These are phyloP conservation scores for Pyrocephalus nanus DNA, from an alignment of 2,797 vertebrate genomes.

Conservation along the genomic window DNA sequence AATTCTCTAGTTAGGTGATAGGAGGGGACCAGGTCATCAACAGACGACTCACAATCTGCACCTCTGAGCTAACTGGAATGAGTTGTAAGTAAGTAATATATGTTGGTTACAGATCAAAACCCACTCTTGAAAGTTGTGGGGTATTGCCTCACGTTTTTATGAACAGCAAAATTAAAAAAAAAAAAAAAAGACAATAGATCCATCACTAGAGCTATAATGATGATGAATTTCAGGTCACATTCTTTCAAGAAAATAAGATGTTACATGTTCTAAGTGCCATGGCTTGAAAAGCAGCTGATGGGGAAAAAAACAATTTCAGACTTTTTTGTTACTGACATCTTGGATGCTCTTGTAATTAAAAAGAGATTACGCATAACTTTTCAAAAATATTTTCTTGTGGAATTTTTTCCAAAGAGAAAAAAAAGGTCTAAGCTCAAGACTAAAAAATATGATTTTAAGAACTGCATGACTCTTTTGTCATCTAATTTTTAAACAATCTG, in stretches of 20 bases:
- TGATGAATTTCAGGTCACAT: background rate
- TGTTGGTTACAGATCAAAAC: background rate
- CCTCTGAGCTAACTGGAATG: background rate
- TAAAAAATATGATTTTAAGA: background rate
- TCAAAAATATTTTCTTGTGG: background rate
- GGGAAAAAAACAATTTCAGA: background rate
- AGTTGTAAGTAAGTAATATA: background rate
- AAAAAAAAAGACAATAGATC: accelerated
- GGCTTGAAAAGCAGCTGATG: background rate
- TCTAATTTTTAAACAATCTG: background rate
- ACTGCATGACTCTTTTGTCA: background rate
- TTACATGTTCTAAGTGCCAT: background rate
- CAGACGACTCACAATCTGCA: background rate
- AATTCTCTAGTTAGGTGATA: background rate
- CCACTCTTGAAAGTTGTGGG: background rate
- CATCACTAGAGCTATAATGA: background rate
- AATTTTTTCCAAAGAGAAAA: background rate
- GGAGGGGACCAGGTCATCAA: background rate
- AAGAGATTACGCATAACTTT: background rate
- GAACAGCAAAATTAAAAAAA: background rate
- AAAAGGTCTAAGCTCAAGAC: background rate
- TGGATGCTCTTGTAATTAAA: background rate
- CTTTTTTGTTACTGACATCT: background rate
- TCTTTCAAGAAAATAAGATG: background rate
- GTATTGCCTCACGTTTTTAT: background rate